A percentile compares a stretch with the other conserved stretches of the same genome.
Conservation (phyloP, 2,113 vertebrate species). For the Motacilla tschutschensis region DNA sequence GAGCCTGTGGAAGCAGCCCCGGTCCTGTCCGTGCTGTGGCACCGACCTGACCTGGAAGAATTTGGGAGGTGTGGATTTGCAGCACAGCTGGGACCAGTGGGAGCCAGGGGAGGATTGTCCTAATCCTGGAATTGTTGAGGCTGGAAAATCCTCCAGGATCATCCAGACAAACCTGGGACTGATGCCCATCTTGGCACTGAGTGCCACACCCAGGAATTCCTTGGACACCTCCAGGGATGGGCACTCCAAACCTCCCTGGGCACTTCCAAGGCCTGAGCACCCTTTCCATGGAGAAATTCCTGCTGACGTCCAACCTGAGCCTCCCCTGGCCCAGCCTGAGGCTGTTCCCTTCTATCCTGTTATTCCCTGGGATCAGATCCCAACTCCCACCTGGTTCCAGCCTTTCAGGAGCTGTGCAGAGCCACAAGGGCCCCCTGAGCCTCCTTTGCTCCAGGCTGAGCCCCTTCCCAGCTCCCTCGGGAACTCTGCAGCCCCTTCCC, state of each 20-base stretch:
- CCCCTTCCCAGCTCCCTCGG: background rate
- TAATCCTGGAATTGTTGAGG: background rate
- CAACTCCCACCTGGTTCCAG: background rate
- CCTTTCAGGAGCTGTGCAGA: background rate
- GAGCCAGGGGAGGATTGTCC: background rate
- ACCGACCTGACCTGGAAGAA: background rate
- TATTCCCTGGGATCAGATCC: background rate
- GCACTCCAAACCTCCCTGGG: background rate
- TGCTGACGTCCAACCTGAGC: background rate
- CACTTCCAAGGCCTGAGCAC: accelerated
- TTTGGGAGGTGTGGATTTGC: background rate
- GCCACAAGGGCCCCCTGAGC: accelerated
- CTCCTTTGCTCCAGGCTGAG: background rate
- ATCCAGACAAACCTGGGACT: accelerated
- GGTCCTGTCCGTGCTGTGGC: accelerated
- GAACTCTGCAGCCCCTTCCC: background rate
- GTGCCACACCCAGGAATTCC: background rate
- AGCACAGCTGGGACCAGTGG: background rate
- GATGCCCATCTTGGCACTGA: background rate
- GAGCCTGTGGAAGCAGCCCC: background rate
- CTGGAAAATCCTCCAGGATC: background rate
- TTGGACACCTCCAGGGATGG: background rate
- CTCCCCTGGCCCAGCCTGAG: background rate
- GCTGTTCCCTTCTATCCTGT: accelerated
- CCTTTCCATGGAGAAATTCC: background rate